Percentiles rank a stretch among this genome's conserved stretches.
Evolutionary conservation across 1,140 invertebrate species (phyloP).

Genomic region (Temnothorax longispinosus): DNA sequence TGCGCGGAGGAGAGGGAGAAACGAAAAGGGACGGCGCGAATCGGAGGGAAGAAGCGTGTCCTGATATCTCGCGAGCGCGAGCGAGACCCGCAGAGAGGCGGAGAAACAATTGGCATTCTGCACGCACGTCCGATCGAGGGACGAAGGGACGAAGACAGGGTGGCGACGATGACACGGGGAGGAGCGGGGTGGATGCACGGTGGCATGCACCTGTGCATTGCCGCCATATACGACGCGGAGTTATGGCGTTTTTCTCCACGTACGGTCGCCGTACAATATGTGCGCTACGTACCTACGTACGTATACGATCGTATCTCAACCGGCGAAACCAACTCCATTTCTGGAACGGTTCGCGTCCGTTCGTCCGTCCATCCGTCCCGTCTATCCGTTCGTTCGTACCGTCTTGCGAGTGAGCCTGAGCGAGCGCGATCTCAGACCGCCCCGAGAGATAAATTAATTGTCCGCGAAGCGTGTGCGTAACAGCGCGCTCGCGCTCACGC

Average conservation of each 20-base stretch:
- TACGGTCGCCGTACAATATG: slow-evolving; percentile 55
- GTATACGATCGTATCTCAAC: slow-evolving; percentile 81
- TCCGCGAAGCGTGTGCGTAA: slow-evolving; percentile 66
- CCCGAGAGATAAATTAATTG: slow-evolving; percentile 80
- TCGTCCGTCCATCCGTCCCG: slow-evolving; percentile 47
- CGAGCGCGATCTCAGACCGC: slow-evolving; percentile 59
- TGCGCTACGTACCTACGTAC: slow-evolving; percentile 56
- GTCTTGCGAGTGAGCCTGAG: slow-evolving; percentile 55
- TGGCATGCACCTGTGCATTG: slow-evolving; percentile 83
- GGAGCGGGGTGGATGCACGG: slow-evolving; percentile 67
- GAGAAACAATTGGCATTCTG: slow-evolving; percentile 80
- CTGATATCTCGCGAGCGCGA: slow-evolving; percentile 30
- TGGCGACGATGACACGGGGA: slow-evolving; percentile 56
- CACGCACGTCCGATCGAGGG: slow-evolving; percentile 73
- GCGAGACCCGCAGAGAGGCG: slow-evolving; percentile 24
- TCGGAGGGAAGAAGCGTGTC: background rate
- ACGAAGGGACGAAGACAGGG: slow-evolving; percentile 66
- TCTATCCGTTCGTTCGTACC: slow-evolving; percentile 39
- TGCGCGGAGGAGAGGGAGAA: slow-evolving; percentile 33
- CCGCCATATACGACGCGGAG: slow-evolving; percentile 82
- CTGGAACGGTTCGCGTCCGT: slow-evolving; percentile 73
- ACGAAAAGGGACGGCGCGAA: slow-evolving; percentile 38
- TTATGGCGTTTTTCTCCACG: slow-evolving; percentile 84
- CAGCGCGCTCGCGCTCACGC: slow-evolving; percentile 33
- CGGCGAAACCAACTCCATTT: slow-evolving; percentile 84